Conservation (phyloP, 2,797 vertebrate genomes). For the Limosa lapponica region DNA sequence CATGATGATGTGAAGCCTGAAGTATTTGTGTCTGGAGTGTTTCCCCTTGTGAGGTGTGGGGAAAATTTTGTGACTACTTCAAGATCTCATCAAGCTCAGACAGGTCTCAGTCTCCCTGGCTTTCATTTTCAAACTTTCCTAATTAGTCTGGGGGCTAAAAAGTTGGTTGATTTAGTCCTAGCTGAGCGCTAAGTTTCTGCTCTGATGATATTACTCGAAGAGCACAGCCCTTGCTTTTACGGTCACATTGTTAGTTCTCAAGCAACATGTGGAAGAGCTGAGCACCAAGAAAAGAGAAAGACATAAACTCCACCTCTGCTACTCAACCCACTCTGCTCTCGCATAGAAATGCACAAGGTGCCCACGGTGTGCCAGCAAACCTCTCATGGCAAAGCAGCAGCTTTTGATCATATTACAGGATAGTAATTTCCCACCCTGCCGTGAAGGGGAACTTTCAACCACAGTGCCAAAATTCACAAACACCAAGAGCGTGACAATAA, state of each 20-base stretch:
- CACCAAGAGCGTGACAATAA: background rate
- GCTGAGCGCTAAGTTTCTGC: background rate
- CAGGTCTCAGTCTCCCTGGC: background rate
- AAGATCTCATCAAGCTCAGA: background rate
- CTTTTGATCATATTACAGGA: background rate
- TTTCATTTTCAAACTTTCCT: background rate
- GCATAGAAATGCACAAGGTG: background rate
- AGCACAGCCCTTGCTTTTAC: background rate
- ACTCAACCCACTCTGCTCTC: background rate
- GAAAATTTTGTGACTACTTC: background rate
- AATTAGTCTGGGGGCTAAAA: background rate
- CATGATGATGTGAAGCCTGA: background rate
- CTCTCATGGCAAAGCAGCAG: conserved; percentile 13
- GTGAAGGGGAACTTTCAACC: background rate
- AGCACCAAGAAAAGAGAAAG: background rate
- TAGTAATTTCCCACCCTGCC: background rate
- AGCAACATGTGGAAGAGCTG: background rate
- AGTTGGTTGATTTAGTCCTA: background rate
- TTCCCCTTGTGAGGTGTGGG: background rate
- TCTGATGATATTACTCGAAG: background rate
- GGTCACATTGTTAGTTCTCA: background rate
- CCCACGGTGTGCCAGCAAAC: background rate
- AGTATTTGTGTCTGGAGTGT: background rate
- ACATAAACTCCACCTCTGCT: background rate
- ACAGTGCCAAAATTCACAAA: conserved; percentile 33